Base-by-base conservation (phyloP, 2,113 vertebrate genomes). In the Clarias magur region DNA sequence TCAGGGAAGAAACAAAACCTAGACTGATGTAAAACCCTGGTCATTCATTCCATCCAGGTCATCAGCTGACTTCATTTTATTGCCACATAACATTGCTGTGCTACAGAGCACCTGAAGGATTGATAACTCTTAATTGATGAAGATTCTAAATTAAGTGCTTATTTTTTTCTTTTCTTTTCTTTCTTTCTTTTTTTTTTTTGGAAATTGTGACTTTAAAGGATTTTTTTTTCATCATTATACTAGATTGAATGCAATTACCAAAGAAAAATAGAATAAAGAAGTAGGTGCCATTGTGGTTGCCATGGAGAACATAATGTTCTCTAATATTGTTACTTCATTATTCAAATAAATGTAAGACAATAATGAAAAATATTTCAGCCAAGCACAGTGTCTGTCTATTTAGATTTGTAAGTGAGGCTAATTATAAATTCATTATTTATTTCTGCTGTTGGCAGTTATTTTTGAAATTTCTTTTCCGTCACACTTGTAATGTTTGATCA, bases 361-460 rank as follows among this genome's bases (percentile, higher is more conserved):
- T 19, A 60, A 60, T 60, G 27, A 80, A 17, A 60, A 80, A 80
- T n/a, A 68, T 65, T 65, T 83, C 15, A n/a, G 6, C 63, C 38
- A 25, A 83, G 2, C 42, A 67, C 12, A 17, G 21, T 62, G n/a
- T 82, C 34, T 75, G 23, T 65, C 38, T 59, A 30, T 15, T 30
- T 30, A 27, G n/a, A 79, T 30, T 76, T 59, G 54, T 59, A 48
- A 67, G 48, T 83, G 48, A 67, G 42, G 56, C 54, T 63, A 85
- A 78, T 56, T 79, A 34, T 56, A 34, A 85, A 65, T 34, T 48
- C 15, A 63, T 30, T 23, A 27, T 79, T 27, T 2, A 65, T 30
- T 67, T 65, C 42, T 65, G 73, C 15, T 65, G 59, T 10, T 79
- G 75, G 10, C 19, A 34, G 25, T 72, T n/a, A 72, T 73, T 73